phyloP scores from a whole-genome alignment of 2,888 invertebrate species.

The Laspeyria flexula region DNA sequence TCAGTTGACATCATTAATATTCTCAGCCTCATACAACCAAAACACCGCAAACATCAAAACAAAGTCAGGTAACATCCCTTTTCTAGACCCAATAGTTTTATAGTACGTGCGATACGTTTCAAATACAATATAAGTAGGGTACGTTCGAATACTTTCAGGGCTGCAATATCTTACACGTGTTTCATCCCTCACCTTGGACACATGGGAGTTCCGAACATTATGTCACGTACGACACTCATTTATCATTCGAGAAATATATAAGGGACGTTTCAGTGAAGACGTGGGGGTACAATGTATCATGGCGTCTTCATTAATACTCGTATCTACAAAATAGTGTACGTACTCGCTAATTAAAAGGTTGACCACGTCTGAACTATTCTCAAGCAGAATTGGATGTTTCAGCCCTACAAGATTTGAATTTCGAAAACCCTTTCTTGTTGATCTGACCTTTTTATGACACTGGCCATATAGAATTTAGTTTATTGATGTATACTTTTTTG shows the following conservation, averaged over 20 bases:
- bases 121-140: background rate
- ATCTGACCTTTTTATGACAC: too few relatives aligned
- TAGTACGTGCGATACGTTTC: background rate
- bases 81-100: background rate
- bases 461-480: too few relatives aligned
- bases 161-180: slow-evolving; percentile 42
- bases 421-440: too few relatives aligned
- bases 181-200: slow-evolving; percentile 46
- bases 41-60: too few relatives aligned
- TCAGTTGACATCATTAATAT: too few relatives aligned
- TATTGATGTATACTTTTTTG: too few relatives aligned
- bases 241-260: slow-evolving; percentile 68
- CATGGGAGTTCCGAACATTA: slow-evolving; percentile 54
- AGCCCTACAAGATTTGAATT: too few relatives aligned
- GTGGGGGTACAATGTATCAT: slow-evolving; percentile 44
- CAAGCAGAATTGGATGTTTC: too few relatives aligned
- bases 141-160: slow-evolving; percentile 4
- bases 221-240: slow-evolving; percentile 67
- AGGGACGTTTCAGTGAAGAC: slow-evolving; percentile 54
- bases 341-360: slow-evolving; percentile 51
- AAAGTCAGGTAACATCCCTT: background rate
- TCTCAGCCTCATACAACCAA: too few relatives aligned
- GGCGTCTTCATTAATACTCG: slow-evolving; percentile 59
- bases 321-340: slow-evolving; percentile 15
- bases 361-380: too few relatives aligned